Conservation (phyloP, 2,113 vertebrate species). For the Heterotis niloticus region DNA sequence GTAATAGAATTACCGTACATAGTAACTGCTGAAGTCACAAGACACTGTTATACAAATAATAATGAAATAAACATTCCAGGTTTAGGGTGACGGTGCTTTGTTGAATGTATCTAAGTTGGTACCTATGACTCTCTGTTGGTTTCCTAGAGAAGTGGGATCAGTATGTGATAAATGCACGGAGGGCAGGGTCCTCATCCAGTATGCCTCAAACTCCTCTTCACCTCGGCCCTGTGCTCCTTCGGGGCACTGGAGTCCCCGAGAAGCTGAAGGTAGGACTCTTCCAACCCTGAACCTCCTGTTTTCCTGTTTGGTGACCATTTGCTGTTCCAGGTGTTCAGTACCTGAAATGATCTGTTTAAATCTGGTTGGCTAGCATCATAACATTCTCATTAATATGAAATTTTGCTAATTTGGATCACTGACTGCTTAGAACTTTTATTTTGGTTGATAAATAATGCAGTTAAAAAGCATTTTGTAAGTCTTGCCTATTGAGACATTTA, state of each 20-base stretch:
- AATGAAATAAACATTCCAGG: not conserved
- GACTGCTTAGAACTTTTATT: not conserved
- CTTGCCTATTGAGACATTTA: not conserved
- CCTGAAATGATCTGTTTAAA: not conserved
- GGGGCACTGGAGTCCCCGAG: conserved; percentile 94
- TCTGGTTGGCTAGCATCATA: not conserved
- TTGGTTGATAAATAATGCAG: conserved; percentile 13
- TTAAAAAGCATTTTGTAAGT: not conserved
- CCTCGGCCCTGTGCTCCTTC: conserved; percentile 88
- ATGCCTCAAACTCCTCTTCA: conserved; percentile 89
- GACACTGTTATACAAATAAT: not conserved
- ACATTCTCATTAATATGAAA: not conserved
- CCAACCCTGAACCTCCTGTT: not conserved
- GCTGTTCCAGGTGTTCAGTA: not conserved
- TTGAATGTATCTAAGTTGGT: conserved; percentile 81
- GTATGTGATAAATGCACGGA: conserved; percentile 90
- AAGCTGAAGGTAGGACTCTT: conserved; percentile 86
- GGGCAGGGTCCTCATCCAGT: conserved; percentile 84
- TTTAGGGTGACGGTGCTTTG: conserved; percentile 26
- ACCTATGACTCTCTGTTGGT: conserved; percentile 81
- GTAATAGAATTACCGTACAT: too few relatives aligned
- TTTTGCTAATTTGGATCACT: not conserved
- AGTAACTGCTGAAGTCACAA: too few relatives aligned
- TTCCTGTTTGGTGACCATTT: not conserved
- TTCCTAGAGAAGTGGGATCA: conserved; percentile 99